Percentiles rank a stretch among this genome's conserved stretches.
Conservation (phyloP, 2,113 vertebrate genomes). For the Apeltes quadracus region DNA sequence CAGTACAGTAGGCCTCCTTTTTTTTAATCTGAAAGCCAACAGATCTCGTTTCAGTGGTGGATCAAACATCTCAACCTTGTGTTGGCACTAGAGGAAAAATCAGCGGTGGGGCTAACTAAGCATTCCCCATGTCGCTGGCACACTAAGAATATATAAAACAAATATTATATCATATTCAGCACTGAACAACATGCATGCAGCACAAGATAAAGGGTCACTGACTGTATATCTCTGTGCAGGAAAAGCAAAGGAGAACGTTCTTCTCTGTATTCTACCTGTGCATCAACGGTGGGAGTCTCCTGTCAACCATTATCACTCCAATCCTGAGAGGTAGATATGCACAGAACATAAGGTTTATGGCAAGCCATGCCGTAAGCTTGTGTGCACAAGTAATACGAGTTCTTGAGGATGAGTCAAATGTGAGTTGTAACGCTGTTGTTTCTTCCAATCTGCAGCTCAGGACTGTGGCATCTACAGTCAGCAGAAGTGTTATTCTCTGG, state of each 20-base stretch:
- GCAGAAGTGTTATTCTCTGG: slow-evolving; percentile 90
- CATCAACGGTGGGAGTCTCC: slow-evolving; percentile 92
- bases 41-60: not conserved
- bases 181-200: not conserved
- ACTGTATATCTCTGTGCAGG: slow-evolving; percentile 78
- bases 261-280: slow-evolving; percentile 96
- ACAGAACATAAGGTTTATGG: not conserved
- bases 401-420: not conserved
- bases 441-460: slow-evolving; percentile 79
- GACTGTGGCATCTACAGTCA: slow-evolving; percentile 86
- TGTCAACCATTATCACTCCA: slow-evolving; percentile 94
- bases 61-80: not conserved
- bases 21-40: not conserved
- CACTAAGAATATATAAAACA: not conserved
- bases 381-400: not conserved
- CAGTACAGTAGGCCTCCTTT: not conserved
- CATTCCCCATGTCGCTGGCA: too few relatives aligned
- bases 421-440: not conserved
- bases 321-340: slow-evolving; percentile 86
- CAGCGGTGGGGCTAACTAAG: too few relatives aligned
- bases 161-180: not conserved
- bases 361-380: not conserved
- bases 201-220: not conserved
- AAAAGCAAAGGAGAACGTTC: slow-evolving; percentile 87
- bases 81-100: not conserved